A percentile compares a stretch with the other conserved stretches of the same genome.
Conservation (phyloP, 2,797 vertebrate genomes). For the Notolepis coatsorum region DNA sequence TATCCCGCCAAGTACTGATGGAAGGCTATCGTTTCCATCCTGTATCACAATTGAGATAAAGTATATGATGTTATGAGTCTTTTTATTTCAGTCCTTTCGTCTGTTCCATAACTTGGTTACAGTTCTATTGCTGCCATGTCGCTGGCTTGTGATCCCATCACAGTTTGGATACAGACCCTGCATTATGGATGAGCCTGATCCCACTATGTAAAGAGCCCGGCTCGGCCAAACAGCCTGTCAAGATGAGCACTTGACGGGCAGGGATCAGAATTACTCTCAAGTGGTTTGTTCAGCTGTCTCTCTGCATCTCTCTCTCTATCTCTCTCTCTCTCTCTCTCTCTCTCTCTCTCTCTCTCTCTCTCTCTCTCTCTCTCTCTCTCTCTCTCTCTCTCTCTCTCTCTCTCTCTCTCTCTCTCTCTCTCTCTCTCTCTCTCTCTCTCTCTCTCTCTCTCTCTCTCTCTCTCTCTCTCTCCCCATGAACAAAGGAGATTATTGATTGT, state of each 20-base stretch:
- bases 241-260: constrained; percentile 17
- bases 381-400: constrained; percentile 13
- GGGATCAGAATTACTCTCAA: constrained; percentile 13
- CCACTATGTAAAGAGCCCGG: not conserved
- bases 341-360: not conserved
- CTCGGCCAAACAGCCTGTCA: constrained; percentile 2
- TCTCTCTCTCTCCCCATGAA: not conserved
- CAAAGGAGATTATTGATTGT: constrained; percentile 13
- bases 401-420: not conserved
- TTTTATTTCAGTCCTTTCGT: not conserved
- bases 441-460: no score
- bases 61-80: no score
- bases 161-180: constrained; percentile 12
- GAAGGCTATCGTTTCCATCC: no score
- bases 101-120: not conserved
- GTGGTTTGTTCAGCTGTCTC: not conserved
- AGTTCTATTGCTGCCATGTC: not conserved
- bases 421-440: not conserved
- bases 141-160: constrained; percentile 1
- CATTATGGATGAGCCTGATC: constrained; percentile 26
- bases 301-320: not conserved
- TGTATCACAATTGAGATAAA: no score
- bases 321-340: not conserved
- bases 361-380: not conserved
- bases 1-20: no score